Base-by-base conservation (phyloP, 2,888 invertebrate genomes). In the Plagodis pulveraria region DNA sequence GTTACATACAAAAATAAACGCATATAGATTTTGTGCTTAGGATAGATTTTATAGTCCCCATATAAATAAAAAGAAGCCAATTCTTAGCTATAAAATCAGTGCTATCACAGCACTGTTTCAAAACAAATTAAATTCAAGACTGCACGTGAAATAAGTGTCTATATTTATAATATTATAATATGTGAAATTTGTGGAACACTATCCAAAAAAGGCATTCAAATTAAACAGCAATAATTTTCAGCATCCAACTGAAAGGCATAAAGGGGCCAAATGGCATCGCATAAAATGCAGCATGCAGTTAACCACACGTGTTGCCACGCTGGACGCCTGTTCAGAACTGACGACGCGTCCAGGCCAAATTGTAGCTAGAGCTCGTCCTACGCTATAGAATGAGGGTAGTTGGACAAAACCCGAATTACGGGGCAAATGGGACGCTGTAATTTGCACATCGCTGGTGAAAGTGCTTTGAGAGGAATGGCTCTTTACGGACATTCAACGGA, bases 271-370 rank as follows among this genome's bases (percentile, higher is more conserved):
- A 69, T 80, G 72, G 74, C 74, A 70, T 65, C 73, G 63, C 80
- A 86, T 88, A 84, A 88, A 88, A 85, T 76, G 84, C 87, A 89
- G 83, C 65, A 71, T 74, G 81, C 80, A 80, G 74, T 90, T 82
- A 89, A 85, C 75, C 75, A 81, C 90, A 90, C 86, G 81, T 86
- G 88, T 68, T 67, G 59, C 71, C 63, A 56, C 64, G 72, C 68
- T 73, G 73, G 72, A 65, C 63, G 75, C 77, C 70, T 74, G 74
- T 77, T 78, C 76, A 72, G 74, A 77, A 82, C 71, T 85, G 81
- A 56, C 52, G 74, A 68, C 72, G 83, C 83, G 83, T 84, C 87
- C 88, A 84, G 85, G 73, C 82, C 82, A 86, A 88, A 89, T 88
- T 87, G 84, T 86, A 85, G 78, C 77, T 68, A 76, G 66, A 64